A percentile compares a stretch with the other conserved stretches of the same genome.
phyloP scores from a whole-genome alignment of 2,888 invertebrate species.

The Dasypogon diadema region DNA sequence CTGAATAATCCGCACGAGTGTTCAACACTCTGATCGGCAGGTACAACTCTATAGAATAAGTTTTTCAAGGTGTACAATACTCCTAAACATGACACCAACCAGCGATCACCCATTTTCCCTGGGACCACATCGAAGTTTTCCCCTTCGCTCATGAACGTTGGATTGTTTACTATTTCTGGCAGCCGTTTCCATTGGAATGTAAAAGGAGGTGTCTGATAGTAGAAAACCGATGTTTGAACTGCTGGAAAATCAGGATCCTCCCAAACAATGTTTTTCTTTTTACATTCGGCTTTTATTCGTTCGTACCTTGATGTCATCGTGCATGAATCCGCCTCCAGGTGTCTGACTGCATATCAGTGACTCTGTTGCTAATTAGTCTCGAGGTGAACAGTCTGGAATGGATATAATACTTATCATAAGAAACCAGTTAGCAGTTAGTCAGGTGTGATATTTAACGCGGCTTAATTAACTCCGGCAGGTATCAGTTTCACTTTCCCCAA shows the following conservation, averaged over 20 bases:
- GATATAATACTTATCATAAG: not conserved
- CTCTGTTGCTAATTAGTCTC: not conserved
- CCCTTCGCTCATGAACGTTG: constrained; percentile 70
- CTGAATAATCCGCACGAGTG: constrained; percentile 83
- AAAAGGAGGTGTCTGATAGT: constrained; percentile 94
- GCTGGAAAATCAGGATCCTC: constrained; percentile 94
- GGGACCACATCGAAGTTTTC: constrained; percentile 86
- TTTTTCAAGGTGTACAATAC: constrained; percentile 87
- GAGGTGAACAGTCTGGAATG: not conserved
- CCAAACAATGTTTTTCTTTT: constrained; percentile 84
- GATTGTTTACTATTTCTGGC: constrained; percentile 84
- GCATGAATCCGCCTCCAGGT: constrained; percentile 6
- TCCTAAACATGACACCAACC: constrained; percentile 90
- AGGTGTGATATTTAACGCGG: not conserved
- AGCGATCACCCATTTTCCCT: constrained; percentile 92
- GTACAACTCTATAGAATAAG: constrained; percentile 90
- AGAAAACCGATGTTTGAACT: constrained; percentile 89
- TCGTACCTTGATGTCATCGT: constrained; percentile 75
- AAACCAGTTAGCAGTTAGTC: too few relatives aligned
- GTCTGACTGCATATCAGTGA: constrained; percentile 23
- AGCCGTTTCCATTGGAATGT: constrained; percentile 91
- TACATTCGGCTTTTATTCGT: constrained; percentile 82
- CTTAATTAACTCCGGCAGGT: not conserved
- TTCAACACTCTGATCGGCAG: constrained; percentile 87
- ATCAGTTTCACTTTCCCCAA: constrained; percentile 10